phyloP scores from a whole-genome alignment of 2,888 invertebrate species.

The Mesorhabditis sp. region DNA sequence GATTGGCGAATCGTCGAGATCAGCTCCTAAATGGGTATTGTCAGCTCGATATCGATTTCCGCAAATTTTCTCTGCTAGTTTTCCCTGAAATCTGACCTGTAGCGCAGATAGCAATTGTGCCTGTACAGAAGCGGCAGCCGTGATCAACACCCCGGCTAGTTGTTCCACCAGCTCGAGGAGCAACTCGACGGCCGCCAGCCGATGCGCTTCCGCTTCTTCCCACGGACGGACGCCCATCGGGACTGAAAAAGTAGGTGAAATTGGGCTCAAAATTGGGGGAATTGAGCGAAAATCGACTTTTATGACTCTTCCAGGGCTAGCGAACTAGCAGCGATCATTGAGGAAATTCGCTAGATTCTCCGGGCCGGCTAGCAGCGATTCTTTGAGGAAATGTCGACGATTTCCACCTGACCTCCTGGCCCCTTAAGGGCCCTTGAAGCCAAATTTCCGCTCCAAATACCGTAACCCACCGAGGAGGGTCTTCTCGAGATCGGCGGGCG shows the following conservation, averaged over 20 bases:
- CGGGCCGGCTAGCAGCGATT: no score
- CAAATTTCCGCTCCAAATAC: no score
- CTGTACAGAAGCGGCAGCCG: constrained; percentile 29
- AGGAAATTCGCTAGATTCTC: no score
- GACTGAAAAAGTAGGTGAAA: constrained; percentile 15
- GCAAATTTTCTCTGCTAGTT: no score
- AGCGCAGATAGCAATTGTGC: constrained; percentile 32
- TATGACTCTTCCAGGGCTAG: no score
- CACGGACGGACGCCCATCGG: constrained; percentile 32
- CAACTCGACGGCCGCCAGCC: constrained; percentile 33
- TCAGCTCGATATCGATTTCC: neutral
- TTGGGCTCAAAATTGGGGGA: neutral
- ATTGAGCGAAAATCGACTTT: neutral
- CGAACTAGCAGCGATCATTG: no score
- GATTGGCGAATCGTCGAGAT: constrained; percentile 7
- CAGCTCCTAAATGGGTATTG: neutral
- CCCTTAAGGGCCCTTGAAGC: no score
- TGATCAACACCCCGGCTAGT: constrained; percentile 35
- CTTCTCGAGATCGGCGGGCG: constrained; percentile 11
- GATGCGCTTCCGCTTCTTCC: constrained; percentile 27
- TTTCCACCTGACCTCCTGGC: no score
- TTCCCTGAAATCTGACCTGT: constrained; percentile 6
- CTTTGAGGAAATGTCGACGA: no score
- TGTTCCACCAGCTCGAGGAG: constrained; percentile 35
- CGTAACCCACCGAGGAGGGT: constrained; percentile 11